phyloP scores from a whole-genome alignment of 2,113 vertebrate species.

The Gymnocephalus cernua region DNA sequence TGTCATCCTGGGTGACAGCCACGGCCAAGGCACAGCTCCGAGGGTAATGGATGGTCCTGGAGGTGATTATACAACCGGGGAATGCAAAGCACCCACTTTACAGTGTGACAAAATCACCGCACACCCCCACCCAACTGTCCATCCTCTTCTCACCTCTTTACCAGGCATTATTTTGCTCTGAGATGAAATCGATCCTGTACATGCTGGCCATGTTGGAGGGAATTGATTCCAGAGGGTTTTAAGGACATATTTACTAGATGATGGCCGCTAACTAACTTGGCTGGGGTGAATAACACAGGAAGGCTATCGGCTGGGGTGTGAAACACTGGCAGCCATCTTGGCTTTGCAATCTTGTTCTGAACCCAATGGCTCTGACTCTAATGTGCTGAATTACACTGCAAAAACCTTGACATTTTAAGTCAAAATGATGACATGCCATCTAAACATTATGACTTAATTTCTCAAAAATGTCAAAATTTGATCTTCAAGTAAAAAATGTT shows the following conservation, averaged over 20 bases:
- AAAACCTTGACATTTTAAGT: not conserved
- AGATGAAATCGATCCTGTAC: conserved; percentile 68
- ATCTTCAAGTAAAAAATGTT: not conserved
- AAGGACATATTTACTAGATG: conserved; percentile 62
- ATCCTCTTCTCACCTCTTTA: conserved; percentile 46
- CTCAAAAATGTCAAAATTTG: not conserved
- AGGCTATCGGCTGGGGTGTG: not conserved
- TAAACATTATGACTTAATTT: not conserved
- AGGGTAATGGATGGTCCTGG: conserved; percentile 69
- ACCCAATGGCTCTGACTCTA: not conserved
- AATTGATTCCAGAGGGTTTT: conserved; percentile 73
- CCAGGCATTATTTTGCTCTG: conserved; percentile 64
- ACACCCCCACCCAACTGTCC: conserved; percentile 3
- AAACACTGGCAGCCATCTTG: conserved; percentile 22
- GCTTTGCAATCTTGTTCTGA: not conserved
- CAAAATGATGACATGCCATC: not conserved
- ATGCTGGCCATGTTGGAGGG: conserved; percentile 54
- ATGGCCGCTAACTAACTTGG: conserved; percentile 50
- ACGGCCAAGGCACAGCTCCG: conserved; percentile 38
- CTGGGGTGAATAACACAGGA: not conserved
- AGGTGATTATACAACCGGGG: conserved; percentile 68
- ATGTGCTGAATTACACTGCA: not conserved
- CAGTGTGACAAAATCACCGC: conserved; percentile 52
- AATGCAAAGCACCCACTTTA: conserved; percentile 77
- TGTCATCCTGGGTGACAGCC: conserved; percentile 68